These are phyloP conservation scores for Platycheirus albimanus DNA, from an alignment of 2,888 invertebrate genomes.

Conservation along the genomic window DNA sequence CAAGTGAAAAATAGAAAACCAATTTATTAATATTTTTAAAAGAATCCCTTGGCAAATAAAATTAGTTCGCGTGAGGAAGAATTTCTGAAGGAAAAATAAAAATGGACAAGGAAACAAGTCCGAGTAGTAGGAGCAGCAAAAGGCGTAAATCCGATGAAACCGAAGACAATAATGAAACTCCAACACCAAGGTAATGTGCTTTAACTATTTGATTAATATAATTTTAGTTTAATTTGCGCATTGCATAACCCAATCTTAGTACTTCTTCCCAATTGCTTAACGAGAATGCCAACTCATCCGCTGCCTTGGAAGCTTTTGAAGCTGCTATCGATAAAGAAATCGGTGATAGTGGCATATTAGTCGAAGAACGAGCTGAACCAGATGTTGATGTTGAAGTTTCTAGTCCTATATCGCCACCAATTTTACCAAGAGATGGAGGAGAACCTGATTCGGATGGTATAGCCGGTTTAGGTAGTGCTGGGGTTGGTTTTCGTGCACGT, in stretches of 20 bases:
- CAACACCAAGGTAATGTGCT: constrained; percentile 39
- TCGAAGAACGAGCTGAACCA: constrained; percentile 23
- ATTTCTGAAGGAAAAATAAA: neutral
- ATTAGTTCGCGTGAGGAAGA: neutral
- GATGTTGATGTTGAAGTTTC: constrained; percentile 8
- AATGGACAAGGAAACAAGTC: constrained; percentile 56
- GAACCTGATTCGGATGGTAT: constrained; percentile 3
- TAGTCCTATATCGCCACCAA: constrained; percentile 15
- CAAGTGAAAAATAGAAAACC: neutral
- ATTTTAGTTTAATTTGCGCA: neutral
- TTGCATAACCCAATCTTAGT: constrained; percentile 59
- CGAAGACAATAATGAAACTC: constrained; percentile 33
- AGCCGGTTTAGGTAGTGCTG: constrained; percentile 38
- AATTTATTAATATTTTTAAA: too few relatives aligned
- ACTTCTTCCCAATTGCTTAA: constrained; percentile 60
- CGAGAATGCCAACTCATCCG: constrained; percentile 66
- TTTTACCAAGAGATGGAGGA: constrained; percentile 7
- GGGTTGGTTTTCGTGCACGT: constrained; percentile 43
- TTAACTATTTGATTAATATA: neutral
- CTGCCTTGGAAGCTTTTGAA: neutral
- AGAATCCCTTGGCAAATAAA: too few relatives aligned
- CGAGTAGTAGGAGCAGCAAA: constrained; percentile 29
- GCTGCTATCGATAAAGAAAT: neutral
- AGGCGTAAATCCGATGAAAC: constrained; percentile 62
- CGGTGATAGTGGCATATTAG: constrained; percentile 22